A percentile compares a stretch with the other conserved stretches of the same genome.
Evolutionary conservation across 1,140 invertebrate species (phyloP).

Genomic region (Tetragonula clypearis): DNA sequence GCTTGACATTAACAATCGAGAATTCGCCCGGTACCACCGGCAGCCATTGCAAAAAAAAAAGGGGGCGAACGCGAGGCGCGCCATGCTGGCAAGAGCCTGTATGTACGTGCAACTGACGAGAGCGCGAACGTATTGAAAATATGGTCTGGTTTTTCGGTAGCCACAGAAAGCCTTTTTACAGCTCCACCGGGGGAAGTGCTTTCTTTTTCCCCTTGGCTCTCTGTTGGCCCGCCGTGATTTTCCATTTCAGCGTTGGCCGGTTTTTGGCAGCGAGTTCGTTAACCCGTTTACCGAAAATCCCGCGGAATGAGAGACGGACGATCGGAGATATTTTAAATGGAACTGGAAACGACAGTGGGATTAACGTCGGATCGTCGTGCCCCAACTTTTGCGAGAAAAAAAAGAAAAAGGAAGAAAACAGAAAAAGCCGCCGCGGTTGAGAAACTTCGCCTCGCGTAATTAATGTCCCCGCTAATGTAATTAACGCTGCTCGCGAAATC

Average conservation of each 20-base stretch:
- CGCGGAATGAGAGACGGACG: constrained; percentile 25
- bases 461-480: not conserved
- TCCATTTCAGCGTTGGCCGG: constrained; percentile 39
- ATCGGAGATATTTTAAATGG: constrained; percentile 34
- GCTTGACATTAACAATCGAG: too few species aligned
- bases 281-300: constrained; percentile 26
- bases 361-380: not conserved
- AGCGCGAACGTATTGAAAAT: constrained; percentile 37
- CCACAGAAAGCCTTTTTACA: constrained; percentile 16
- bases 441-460: not conserved
- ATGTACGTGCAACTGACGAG: constrained; percentile 20
- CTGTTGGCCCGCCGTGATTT: constrained; percentile 15
- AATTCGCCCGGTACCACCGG: not conserved
- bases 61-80: not conserved
- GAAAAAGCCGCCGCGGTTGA: not conserved
- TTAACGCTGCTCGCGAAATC: not conserved
- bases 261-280: constrained; percentile 48
- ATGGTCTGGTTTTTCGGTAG: constrained; percentile 42
- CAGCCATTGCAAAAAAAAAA: not conserved
- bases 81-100: not conserved
- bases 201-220: constrained; percentile 20
- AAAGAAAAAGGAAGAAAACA: too few species aligned
- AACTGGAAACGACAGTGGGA: constrained; percentile 18
- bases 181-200: not conserved
- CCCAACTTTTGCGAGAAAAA: not conserved